phyloP scores from a whole-genome alignment of 2,888 invertebrate genomes.

The Axea sp. region DNA sequence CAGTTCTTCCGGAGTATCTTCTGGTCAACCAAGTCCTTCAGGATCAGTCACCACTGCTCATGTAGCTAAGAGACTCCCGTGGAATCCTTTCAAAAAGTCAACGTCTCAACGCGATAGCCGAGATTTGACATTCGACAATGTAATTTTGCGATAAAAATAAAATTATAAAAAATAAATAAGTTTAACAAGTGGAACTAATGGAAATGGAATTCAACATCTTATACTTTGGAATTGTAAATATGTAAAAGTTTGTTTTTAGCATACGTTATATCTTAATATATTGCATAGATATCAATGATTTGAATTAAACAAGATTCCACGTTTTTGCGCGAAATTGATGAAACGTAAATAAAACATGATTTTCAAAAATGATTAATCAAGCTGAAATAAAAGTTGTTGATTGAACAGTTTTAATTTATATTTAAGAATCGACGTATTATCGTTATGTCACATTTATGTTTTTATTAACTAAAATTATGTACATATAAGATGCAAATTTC shows the following conservation, averaged over 20 bases:
- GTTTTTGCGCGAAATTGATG: no score
- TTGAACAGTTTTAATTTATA: no score
- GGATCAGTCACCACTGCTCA: constrained; percentile 81
- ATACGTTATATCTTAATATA: no score
- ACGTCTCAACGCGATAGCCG: constrained; percentile 82
- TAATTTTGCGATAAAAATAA: constrained; percentile 81
- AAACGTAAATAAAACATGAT: no score
- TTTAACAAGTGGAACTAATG: neutral
- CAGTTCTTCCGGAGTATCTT: constrained; percentile 82
- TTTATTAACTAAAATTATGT: no score
- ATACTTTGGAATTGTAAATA: no score
- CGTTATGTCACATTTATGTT: no score
- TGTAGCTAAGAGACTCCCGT: constrained; percentile 81
- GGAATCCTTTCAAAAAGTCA: constrained; percentile 88
- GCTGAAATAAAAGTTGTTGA: no score
- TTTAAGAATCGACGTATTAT: no score
- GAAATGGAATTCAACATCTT: neutral
- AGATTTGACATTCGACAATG: constrained; percentile 81
- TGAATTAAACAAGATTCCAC: neutral
- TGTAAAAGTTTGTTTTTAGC: no score
- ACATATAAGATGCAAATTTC: no score
- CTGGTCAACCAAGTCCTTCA: constrained; percentile 82
- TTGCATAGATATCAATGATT: neutral
- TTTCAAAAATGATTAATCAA: no score
- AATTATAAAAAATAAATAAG: neutral